Conservation (phyloP, 1,140 invertebrate species). For the Scaptomyza hsui region DNA sequence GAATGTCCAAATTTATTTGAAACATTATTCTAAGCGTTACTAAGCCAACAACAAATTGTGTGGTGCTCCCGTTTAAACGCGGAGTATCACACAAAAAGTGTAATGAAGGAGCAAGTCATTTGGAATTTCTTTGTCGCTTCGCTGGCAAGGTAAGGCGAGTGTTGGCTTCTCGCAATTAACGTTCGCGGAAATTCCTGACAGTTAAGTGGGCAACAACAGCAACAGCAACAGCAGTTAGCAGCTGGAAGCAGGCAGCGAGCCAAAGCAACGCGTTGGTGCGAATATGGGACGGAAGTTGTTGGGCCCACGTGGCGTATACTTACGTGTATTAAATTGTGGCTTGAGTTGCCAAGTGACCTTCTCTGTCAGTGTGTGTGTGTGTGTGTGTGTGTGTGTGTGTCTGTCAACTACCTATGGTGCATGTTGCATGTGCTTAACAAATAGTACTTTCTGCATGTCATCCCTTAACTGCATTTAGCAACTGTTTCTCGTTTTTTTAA, state of each 20-base stretch:
- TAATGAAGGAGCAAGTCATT: conserved; percentile 51
- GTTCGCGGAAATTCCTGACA: conserved; percentile 79
- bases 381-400: conserved; percentile 6
- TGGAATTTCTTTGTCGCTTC: conserved; percentile 67
- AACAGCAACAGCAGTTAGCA: conserved; percentile 18
- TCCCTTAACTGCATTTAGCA: conserved; percentile 45
- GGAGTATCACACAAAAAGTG: conserved; percentile 33
- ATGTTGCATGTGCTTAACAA: conserved; percentile 39
- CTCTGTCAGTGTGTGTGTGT: conserved; percentile 18
- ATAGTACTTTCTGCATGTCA: conserved; percentile 34
- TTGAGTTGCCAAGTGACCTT: conserved; percentile 50
- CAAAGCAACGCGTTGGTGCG: conserved; percentile 61
- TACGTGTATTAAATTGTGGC: conserved; percentile 60
- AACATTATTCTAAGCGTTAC: background rate
- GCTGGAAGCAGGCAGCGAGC: conserved; percentile 25
- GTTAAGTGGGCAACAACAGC: conserved; percentile 24
- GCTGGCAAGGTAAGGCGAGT: conserved; percentile 18
- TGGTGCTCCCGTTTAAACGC: background rate
- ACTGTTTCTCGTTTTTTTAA: conserved; percentile 4
- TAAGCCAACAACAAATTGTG: background rate
- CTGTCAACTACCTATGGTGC: conserved; percentile 19
- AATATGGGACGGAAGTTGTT: conserved; percentile 78
- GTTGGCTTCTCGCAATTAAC: conserved; percentile 80
- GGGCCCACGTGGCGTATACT: conserved; percentile 63
- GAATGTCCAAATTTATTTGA: background rate